Evolutionary conservation across 2,113 vertebrate genomes (phyloP), one percentile per base, ranked within the genome.

Genomic region (Psephotus haematonotus): DNA sequence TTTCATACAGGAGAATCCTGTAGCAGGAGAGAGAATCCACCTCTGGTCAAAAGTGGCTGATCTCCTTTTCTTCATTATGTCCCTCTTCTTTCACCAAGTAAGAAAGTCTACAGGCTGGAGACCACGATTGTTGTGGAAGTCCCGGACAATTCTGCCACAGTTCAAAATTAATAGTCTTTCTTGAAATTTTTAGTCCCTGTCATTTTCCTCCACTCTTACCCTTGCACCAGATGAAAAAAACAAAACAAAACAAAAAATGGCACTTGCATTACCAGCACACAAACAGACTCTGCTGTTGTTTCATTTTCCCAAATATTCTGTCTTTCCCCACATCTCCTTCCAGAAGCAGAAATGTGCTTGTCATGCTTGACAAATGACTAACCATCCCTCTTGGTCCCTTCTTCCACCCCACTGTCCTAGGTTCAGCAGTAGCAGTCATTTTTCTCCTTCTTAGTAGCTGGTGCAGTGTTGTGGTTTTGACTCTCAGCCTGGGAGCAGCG

Each of bases 11-110:
- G 57, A 59, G 57, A 59, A 23, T 59, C 20, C 57, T 59, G 7
- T 7, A 23, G 10, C 33, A 43, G 39, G 17, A 57, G 10, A 35
- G 5, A 60, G 35, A 60, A n/a, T 9, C 6, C 13, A 53, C 4
- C 39, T 47, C 49, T 71, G 20, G 10, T 35, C 13, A 35, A 52
- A 82, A 86, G 39, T 0, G 0, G 9, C 12, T 88, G 39, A 72
- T 17, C 9, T 62, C 10, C 2, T 39, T 37, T 50, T 47, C 41
- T 82, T 62, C 27, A 39, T 60, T 3, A 0, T 0, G 0, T 44
- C 52, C 27, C 20, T 65, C 14, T 53, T 37, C 41, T 59, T 87
- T 60, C 12, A 85, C 5, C 20, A 55, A 41, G 37, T 4, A 62
- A 22, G 41, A 72, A 60, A 55, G 11, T 31, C 50, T 70, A 49